Evolutionary conservation across 2,888 invertebrate genomes (phyloP).

Genomic region (Aphodius granarius): DNA sequence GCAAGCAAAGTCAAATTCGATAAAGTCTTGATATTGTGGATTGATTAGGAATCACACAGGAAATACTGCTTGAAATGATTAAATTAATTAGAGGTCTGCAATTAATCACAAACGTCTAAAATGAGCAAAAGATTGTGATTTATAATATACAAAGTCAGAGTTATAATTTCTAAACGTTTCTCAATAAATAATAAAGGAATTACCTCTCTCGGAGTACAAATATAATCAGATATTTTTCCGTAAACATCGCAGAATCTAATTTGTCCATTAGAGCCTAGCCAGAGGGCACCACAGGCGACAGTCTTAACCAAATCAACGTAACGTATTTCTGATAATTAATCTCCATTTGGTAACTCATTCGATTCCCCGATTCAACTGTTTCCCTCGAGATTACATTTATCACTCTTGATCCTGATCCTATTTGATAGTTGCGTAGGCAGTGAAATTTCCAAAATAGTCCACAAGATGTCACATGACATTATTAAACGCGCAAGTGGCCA

Average conservation of each 20-base stretch:
- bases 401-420: not conserved
- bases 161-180: not conserved
- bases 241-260: not conserved
- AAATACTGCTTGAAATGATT: too few relatives aligned
- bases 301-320: not conserved
- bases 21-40: too few relatives aligned
- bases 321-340: not conserved
- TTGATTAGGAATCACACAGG: too few relatives aligned
- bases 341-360: not conserved
- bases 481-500: not conserved
- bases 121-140: too few relatives aligned
- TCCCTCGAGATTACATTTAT: not conserved
- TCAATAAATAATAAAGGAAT: not conserved
- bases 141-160: too few relatives aligned
- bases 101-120: too few relatives aligned
- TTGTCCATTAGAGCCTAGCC: not conserved
- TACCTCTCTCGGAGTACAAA: not conserved
- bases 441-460: not conserved
- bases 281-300: not conserved
- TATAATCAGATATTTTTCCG: not conserved
- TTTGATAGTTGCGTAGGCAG: not conserved
- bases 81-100: too few relatives aligned
- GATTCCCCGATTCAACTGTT: not conserved
- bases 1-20: too few relatives aligned
- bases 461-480: not conserved